phyloP scores from a whole-genome alignment of 2,888 invertebrate genomes.

The Mayetiola destructor region DNA sequence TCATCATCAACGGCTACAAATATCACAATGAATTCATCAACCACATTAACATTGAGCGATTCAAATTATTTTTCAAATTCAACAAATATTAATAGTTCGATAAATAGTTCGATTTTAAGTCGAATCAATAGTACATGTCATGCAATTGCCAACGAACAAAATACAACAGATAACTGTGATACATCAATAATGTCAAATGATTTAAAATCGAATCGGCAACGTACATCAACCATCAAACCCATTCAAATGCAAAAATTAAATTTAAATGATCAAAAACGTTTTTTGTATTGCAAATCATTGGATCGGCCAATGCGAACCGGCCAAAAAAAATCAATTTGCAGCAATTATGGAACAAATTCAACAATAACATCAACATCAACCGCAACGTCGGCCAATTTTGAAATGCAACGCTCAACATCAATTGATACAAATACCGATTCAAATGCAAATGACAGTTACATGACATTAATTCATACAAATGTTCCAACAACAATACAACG shows the following conservation, averaged over 20 bases:
- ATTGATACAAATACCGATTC: not conserved
- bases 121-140: too few species aligned
- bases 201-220: too few species aligned
- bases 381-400: not conserved
- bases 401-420: not conserved
- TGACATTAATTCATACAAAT: not conserved
- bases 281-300: not conserved
- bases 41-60: not conserved
- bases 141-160: too few species aligned
- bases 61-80: too few species aligned
- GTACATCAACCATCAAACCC: too few species aligned
- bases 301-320: not conserved
- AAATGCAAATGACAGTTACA: slow-evolving; percentile 2
- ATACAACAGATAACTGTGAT: too few species aligned
- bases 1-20: not conserved
- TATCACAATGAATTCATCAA: slow-evolving; percentile 2
- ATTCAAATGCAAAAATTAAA: too few species aligned
- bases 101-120: too few species aligned
- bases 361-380: too few species aligned
- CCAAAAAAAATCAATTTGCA: not conserved
- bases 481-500: not conserved
- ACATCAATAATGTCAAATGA: too few species aligned
- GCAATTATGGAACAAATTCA: not conserved
- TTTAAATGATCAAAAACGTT: not conserved
- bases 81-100: not conserved